These are phyloP conservation scores for Rhinoraja longicauda DNA, from an alignment of 2,797 vertebrate genomes.

Conservation along the genomic window DNA sequence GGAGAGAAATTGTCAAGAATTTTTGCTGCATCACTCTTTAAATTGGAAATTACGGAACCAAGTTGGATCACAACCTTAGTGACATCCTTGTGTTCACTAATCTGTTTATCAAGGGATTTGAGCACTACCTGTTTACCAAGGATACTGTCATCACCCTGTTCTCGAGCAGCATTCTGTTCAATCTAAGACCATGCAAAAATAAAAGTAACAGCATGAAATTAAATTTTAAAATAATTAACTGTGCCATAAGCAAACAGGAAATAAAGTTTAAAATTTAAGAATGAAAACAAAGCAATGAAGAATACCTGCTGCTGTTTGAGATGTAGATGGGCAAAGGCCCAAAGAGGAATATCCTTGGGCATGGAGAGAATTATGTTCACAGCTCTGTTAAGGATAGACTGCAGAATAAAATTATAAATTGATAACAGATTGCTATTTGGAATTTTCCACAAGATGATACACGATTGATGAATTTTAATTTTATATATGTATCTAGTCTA, in stretches of 20 bases:
- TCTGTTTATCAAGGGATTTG: conserved; percentile 64
- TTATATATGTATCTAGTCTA: not conserved
- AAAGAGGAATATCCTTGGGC: conserved; percentile 65
- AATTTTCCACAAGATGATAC: not conserved
- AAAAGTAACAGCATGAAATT: conserved; percentile 36
- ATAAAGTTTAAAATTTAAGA: not conserved
- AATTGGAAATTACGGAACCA: conserved; percentile 57
- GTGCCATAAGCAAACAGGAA: not conserved
- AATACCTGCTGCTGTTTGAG: conserved; percentile 66
- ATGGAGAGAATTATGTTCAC: conserved; percentile 58
- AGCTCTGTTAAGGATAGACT: conserved; percentile 64
- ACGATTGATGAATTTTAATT: not conserved
- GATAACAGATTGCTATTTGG: not conserved
- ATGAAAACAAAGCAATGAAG: not conserved
- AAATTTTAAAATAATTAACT: not conserved
- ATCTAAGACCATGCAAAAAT: conserved; percentile 51
- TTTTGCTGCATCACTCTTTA: conserved; percentile 52
- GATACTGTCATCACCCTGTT: conserved; percentile 58
- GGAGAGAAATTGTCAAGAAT: conserved; percentile 59
- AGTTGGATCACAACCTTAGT: conserved; percentile 67
- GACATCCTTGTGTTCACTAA: conserved; percentile 71
- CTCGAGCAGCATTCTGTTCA: conserved; percentile 61
- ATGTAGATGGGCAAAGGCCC: conserved; percentile 65
- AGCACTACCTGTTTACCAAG: conserved; percentile 55
- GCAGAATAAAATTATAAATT: conserved; percentile 45